A percentile compares a stretch with the other conserved stretches of the same genome.
Evolutionary conservation across 1,140 invertebrate species (phyloP).

Genomic region (Diprion similis): DNA sequence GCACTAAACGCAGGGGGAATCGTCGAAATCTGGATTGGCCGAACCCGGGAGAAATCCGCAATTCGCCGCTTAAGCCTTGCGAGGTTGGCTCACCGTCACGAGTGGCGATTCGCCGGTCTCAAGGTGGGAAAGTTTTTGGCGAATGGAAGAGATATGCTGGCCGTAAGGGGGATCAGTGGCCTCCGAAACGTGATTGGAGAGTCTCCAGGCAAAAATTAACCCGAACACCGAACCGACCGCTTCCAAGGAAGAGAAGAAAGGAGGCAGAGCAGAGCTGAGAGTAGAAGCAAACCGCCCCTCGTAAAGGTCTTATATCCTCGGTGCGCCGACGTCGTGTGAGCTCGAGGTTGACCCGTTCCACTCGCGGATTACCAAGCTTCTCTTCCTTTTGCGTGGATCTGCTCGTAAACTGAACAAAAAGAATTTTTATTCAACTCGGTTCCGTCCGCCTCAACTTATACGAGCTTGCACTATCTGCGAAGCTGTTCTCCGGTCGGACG

Average conservation of each 20-base stretch:
- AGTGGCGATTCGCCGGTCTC: too few relatives aligned
- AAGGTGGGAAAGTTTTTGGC: too few relatives aligned
- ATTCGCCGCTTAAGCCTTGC: neutral
- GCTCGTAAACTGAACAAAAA: neutral
- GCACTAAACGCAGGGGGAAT: too few relatives aligned
- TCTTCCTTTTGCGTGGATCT: neutral
- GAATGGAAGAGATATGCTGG: too few relatives aligned
- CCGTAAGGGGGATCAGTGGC: too few relatives aligned
- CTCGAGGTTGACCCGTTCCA: neutral
- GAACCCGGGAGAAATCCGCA: neutral
- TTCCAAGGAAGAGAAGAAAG: neutral
- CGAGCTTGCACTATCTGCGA: neutral
- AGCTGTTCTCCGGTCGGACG: neutral
- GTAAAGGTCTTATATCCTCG: conserved; percentile 4
- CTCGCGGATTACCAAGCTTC: neutral
- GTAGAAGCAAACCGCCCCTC: neutral
- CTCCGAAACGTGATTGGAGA: neutral
- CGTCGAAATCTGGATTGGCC: too few relatives aligned
- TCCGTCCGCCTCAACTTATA: neutral
- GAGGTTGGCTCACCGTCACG: neutral
- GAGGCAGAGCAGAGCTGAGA: neutral
- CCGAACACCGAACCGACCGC: neutral
- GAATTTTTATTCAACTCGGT: neutral
- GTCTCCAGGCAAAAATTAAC: neutral
- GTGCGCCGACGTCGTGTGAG: neutral